These are phyloP conservation scores for Drosophila rhopaloa DNA, from an alignment of 1,140 invertebrate species.

Conservation along the genomic window DNA sequence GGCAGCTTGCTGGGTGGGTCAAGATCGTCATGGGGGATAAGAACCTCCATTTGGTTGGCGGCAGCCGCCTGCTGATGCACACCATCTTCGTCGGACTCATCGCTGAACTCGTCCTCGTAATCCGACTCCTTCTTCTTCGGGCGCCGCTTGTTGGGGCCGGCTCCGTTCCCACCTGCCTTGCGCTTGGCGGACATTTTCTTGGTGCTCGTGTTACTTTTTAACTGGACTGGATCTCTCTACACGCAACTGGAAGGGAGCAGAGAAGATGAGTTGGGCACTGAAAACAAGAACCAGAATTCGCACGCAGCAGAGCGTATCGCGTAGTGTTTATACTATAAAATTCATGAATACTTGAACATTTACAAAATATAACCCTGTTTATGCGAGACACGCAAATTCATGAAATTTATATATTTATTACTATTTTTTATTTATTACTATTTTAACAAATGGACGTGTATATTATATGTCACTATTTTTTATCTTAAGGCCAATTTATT, in stretches of 20 bases:
- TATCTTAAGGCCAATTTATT: too few species aligned
- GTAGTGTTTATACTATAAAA: neutral
- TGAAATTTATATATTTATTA: too few species aligned
- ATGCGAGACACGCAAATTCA: too few species aligned
- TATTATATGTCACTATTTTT: too few species aligned
- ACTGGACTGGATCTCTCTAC: constrained; percentile 29
- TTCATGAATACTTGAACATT: neutral
- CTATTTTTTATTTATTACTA: too few species aligned
- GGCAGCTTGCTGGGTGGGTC: constrained; percentile 85
- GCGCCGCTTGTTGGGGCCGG: constrained; percentile 84
- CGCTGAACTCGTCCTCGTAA: constrained; percentile 86
- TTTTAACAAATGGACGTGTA: too few species aligned
- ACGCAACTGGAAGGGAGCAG: constrained; percentile 49
- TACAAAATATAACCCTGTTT: too few species aligned
- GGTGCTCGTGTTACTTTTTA: constrained; percentile 13
- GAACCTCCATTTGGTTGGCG: constrained; percentile 84
- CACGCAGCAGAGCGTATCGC: constrained; percentile 65
- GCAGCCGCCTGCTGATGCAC: constrained; percentile 70
- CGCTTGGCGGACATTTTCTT: constrained; percentile 81
- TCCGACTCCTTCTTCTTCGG: constrained; percentile 86
- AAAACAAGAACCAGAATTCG: constrained; percentile 51
- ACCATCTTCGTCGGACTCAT: constrained; percentile 79
- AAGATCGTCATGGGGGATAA: constrained; percentile 85
- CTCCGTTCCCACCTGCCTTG: constrained; percentile 78
- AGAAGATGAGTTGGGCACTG: constrained; percentile 8